Conservation (phyloP, 2,113 vertebrate species). For the Calidris pugnax region DNA sequence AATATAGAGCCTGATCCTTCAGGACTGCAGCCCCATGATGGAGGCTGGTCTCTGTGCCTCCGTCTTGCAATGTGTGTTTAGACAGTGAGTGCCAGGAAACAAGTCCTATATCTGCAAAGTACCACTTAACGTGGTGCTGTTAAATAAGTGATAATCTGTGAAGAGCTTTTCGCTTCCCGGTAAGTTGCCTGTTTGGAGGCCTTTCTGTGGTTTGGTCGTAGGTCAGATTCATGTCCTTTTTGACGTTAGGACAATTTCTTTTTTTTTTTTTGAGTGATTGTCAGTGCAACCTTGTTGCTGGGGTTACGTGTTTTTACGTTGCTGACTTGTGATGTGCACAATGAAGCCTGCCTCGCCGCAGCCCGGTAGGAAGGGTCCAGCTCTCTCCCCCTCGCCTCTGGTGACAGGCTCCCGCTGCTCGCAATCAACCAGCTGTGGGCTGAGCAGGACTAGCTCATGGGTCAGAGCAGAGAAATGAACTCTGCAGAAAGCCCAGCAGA, state of each 20-base stretch:
- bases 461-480: background rate
- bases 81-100: background rate
- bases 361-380: background rate
- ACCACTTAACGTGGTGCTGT: background rate
- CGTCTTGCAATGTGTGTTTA: background rate
- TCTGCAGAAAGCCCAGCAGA: background rate
- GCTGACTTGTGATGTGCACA: background rate
- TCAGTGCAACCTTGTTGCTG: background rate
- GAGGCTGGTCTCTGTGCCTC: background rate
- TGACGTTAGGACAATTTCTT: background rate
- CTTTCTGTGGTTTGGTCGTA: background rate
- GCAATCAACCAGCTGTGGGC: background rate
- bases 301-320: background rate
- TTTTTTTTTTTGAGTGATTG: background rate
- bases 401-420: background rate
- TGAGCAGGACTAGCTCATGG: background rate
- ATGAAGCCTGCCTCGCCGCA: fast-evolving
- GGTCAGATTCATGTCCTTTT: background rate
- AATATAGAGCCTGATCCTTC: background rate
- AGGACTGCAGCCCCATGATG: background rate
- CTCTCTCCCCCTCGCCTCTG: background rate
- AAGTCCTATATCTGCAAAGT: background rate
- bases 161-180: background rate
- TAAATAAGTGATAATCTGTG: background rate
- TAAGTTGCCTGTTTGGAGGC: background rate